Percentiles rank a stretch among this genome's conserved stretches.
Evolutionary conservation across 2,888 invertebrate genomes (phyloP).

Genomic region (Tetheella fluctuosa): DNA sequence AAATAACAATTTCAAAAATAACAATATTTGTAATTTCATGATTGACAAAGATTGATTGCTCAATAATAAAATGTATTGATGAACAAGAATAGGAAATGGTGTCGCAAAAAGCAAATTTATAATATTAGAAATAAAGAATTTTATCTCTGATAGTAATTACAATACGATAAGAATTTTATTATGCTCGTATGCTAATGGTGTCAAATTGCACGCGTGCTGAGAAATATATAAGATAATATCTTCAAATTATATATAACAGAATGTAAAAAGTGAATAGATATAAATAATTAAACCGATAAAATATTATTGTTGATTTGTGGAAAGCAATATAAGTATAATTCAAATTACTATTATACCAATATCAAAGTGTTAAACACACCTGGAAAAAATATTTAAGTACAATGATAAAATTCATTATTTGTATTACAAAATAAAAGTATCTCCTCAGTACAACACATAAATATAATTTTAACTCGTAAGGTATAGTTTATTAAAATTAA

Average conservation of each 20-base stretch:
- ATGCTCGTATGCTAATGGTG: conserved; percentile 76
- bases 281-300: conserved; percentile 47
- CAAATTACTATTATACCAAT: no score
- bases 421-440: conserved; percentile 23
- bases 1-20: conserved; percentile 14
- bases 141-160: conserved; percentile 68
- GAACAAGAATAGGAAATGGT: conserved; percentile 53
- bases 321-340: conserved; percentile 30
- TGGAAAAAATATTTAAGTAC: conserved; percentile 35
- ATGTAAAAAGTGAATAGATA: conserved; percentile 37
- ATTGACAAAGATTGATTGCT: conserved; percentile 53
- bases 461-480: conserved; percentile 50
- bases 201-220: conserved; percentile 79
- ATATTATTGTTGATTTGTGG: conserved; percentile 47
- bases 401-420: conserved; percentile 38
- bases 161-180: conserved; percentile 61
- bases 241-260: conserved; percentile 29
- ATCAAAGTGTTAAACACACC: conserved; percentile 32
- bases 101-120: conserved; percentile 59
- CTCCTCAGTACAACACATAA: conserved; percentile 51
- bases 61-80: conserved; percentile 45
- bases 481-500: conserved; percentile 13
- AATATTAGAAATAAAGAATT: conserved; percentile 68
- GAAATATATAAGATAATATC: conserved; percentile 37
- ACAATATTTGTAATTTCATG: background rate